These are phyloP conservation scores for Coenonympha arcania DNA, from an alignment of 2,888 invertebrate species.

Conservation along the genomic window DNA sequence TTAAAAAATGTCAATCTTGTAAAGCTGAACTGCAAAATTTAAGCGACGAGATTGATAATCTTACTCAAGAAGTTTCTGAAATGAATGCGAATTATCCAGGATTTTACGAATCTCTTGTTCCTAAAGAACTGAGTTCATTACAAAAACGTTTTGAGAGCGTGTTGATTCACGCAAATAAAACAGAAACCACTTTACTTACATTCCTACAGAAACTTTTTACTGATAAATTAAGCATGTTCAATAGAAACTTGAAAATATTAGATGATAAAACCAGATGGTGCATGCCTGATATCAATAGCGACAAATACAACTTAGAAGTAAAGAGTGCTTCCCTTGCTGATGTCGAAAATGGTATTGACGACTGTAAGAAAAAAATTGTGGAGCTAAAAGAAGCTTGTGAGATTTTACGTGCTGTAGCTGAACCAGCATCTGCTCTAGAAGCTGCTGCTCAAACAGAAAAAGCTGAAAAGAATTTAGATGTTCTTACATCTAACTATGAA, in stretches of 20 bases:
- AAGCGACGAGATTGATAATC: slow-evolving; percentile 78
- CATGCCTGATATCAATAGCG: slow-evolving; percentile 88
- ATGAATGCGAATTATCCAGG: slow-evolving; percentile 84
- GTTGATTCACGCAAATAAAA: slow-evolving; percentile 84
- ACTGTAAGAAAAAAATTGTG: slow-evolving; percentile 78
- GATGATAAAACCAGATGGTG: slow-evolving; percentile 95
- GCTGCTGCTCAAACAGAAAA: slow-evolving; percentile 80
- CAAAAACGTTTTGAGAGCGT: slow-evolving; percentile 88
- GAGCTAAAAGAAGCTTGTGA: slow-evolving; percentile 82
- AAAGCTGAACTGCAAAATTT: slow-evolving; percentile 81
- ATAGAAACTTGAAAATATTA: slow-evolving; percentile 84
- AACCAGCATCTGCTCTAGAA: slow-evolving; percentile 78
- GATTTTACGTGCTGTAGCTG: slow-evolving; percentile 81
- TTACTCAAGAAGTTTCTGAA: slow-evolving; percentile 80
- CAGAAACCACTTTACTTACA: slow-evolving; percentile 82
- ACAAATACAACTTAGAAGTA: slow-evolving; percentile 93
- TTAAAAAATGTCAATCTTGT: slow-evolving; percentile 82
- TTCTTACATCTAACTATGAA: slow-evolving; percentile 78
- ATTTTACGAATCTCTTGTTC: slow-evolving; percentile 82
- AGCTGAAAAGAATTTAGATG: slow-evolving; percentile 80
- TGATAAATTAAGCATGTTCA: slow-evolving; percentile 86
- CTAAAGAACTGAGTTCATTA: slow-evolving; percentile 87
- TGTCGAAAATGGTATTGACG: slow-evolving; percentile 80
- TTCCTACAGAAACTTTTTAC: slow-evolving; percentile 90
- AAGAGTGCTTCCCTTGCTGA: slow-evolving; percentile 87